Conservation (phyloP, 64 coral and sea anemone genomes). For the Pocillopora verrucosa region DNA sequence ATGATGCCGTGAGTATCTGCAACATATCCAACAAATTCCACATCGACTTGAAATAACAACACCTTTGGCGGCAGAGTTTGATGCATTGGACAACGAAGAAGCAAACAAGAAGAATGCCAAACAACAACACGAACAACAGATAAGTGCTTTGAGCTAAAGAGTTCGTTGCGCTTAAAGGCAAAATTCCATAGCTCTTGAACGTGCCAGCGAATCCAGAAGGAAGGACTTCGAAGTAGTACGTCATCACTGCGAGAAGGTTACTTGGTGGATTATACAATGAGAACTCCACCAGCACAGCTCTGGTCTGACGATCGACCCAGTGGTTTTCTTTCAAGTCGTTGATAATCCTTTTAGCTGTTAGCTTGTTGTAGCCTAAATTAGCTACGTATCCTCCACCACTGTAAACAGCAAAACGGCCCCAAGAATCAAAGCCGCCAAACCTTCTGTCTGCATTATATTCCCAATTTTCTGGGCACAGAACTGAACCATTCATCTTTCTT, state of each 20-base stretch:
- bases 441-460: conserved; percentile 6
- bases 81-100: conserved; percentile 4
- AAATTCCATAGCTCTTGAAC: conserved; percentile 11
- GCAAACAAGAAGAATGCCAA: conserved; percentile 18
- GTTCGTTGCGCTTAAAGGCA: conserved; percentile 8
- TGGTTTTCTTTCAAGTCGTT: conserved; percentile 30
- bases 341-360: conserved; percentile 14
- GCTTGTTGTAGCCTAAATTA: conserved; percentile 54
- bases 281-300: conserved; percentile 53
- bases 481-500: background rate
- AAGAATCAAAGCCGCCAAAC: background rate
- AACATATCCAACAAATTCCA: conserved; percentile 57
- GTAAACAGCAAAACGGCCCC: conserved; percentile 25
- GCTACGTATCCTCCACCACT: conserved; percentile 54
- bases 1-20: conserved; percentile 9
- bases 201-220: conserved; percentile 17
- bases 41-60: conserved; percentile 11
- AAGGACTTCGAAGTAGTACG: conserved; percentile 34
- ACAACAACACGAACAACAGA: background rate
- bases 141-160: background rate
- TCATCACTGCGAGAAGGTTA: conserved; percentile 21
- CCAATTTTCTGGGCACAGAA: conserved; percentile 53
- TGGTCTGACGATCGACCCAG: conserved; percentile 64
- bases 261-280: conserved; percentile 26
- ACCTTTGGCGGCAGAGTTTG: conserved; percentile 25